Base-by-base conservation (phyloP, 2,888 invertebrate species). In the Drosophila merina region DNA sequence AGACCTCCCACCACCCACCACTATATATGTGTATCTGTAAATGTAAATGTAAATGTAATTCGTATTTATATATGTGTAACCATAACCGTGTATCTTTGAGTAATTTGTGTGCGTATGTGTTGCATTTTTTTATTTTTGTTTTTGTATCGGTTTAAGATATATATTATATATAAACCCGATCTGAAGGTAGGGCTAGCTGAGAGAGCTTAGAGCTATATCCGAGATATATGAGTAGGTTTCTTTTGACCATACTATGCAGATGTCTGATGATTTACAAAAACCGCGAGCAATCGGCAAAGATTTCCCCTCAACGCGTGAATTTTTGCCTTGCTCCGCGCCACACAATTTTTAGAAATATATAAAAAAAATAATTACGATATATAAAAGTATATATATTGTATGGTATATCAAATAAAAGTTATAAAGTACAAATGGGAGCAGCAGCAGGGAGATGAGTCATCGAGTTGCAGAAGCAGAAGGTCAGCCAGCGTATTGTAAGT, bases 201-300 rank as follows among this genome's bases (percentile, higher is more conserved):
- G 14, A 9, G 10, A 14, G 14, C 14, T 33, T 49, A 6, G 14
- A 42, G 40, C 20, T 42, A 40, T 30, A 9, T 57, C 60, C 59
- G 60, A 75, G 42, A 50, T 44, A 50, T 44, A 70, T 20, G 20
- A 20, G 20, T 72, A 66, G 36, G 64, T 90, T 89, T 90, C 90
- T 90, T 90, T 88, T 90, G 90, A 90, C 90, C 90, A 90, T 90
- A 90, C 90, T 90, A 90, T 87, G 90, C 90, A 90, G 90, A 89
- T 90, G 90, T 90, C 84, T 90, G 90, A 90, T 89, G 90, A 90
- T 90, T 90, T 90, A 72, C 58, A 44, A 40, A 40, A 45, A 45
- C 67, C 60, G 80, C 69, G 63, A 42, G 75, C 76, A 81, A 79
- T 64, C 31, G 50, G 77, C 77, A 62, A 77, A 86, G 79, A 76